These are phyloP conservation scores for Corythoichthys haematopterus DNA, from an alignment of 2,113 vertebrate species.

Conservation along the genomic window DNA sequence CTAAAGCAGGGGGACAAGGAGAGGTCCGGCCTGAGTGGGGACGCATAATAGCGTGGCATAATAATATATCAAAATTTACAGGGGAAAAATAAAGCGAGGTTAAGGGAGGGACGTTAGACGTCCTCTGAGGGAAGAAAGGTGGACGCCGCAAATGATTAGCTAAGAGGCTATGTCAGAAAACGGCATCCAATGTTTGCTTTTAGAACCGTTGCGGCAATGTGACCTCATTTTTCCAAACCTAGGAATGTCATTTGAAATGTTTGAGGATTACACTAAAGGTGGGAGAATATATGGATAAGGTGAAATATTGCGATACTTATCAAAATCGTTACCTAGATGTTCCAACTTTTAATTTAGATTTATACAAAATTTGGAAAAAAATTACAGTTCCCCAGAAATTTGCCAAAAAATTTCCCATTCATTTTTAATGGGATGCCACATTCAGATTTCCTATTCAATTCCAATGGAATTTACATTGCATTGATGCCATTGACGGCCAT, in stretches of 20 bases:
- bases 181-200: slow-evolving; percentile 23
- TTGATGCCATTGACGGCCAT: too few relatives aligned
- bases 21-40: slow-evolving; percentile 64
- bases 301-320: too few relatives aligned
- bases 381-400: too few relatives aligned
- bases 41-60: slow-evolving; percentile 69
- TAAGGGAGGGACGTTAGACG: slow-evolving; percentile 65
- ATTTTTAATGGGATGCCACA: too few relatives aligned
- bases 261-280: too few relatives aligned
- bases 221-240: slow-evolving; percentile 2
- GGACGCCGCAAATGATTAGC: slow-evolving; percentile 64
- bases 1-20: slow-evolving; percentile 69
- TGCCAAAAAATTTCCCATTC: too few relatives aligned
- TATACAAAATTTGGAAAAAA: too few relatives aligned
- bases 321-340: too few relatives aligned
- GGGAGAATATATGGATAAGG: too few relatives aligned
- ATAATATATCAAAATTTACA: slow-evolving; percentile 72
- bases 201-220: slow-evolving; percentile 1
- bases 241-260: neutral
- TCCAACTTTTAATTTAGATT: too few relatives aligned
- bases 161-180: slow-evolving; percentile 55
- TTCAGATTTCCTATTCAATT: too few relatives aligned
- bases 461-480: too few relatives aligned
- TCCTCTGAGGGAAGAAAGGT: slow-evolving; percentile 65
- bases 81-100: slow-evolving; percentile 67